Conservation (phyloP, 2,797 vertebrate species). For the Acanthopagrus latus region DNA sequence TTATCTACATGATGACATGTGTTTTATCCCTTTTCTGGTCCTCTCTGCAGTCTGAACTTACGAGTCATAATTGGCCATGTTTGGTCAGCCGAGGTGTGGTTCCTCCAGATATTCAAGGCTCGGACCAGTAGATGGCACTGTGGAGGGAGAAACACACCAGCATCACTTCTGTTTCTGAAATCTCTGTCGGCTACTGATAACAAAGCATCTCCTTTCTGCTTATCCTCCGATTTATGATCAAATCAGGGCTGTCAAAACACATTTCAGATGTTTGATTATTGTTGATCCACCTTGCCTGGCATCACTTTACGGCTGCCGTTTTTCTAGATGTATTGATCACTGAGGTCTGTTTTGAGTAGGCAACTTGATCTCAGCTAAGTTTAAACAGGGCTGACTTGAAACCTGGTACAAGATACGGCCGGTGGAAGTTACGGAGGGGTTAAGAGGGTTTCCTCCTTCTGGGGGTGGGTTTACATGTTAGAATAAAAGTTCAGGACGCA, state of each 20-base stretch:
- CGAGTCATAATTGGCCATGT: conserved; percentile 83
- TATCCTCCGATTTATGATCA: not conserved
- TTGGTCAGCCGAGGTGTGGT: not conserved
- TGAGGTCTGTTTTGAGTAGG: conserved; percentile 7
- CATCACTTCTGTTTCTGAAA: conserved; percentile 15
- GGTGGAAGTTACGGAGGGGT: not conserved
- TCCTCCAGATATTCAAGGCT: conserved; percentile 8
- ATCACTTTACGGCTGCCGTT: not conserved
- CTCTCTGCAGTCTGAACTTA: conserved; percentile 55
- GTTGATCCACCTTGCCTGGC: not conserved
- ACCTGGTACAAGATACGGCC: conserved; percentile 14
- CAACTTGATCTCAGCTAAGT: conserved; percentile 37
- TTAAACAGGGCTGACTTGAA: conserved; percentile 40
- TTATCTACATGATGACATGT: not conserved
- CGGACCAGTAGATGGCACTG: conserved; percentile 44
- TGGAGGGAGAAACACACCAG: conserved; percentile 40
- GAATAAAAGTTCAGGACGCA: not conserved
- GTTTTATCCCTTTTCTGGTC: not conserved
- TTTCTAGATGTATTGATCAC: not conserved
- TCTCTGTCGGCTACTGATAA: not conserved
- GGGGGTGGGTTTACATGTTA: not conserved
- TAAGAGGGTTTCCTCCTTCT: not conserved
- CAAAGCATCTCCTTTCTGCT: not conserved
- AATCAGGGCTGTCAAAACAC: not conserved
- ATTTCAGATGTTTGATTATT: too few species aligned